phyloP scores from a whole-genome alignment of 1,140 invertebrate species.

The Vollenhovia emeryi region DNA sequence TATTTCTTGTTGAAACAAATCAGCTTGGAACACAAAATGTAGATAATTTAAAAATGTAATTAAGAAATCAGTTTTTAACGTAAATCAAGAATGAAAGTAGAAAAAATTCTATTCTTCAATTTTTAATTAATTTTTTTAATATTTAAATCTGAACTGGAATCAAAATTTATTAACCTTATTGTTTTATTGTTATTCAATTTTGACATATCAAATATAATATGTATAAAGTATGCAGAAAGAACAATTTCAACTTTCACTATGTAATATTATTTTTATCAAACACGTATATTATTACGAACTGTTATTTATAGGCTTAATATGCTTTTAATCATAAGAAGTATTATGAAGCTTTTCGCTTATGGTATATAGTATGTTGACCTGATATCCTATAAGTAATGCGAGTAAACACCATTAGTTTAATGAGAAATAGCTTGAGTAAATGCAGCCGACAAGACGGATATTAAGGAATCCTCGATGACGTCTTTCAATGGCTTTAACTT shows the following conservation, averaged over 20 bases:
- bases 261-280: not conserved
- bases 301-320: not conserved
- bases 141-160: not conserved
- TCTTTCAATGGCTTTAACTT: not conserved
- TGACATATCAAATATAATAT: not conserved
- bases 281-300: not conserved
- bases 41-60: too few species aligned
- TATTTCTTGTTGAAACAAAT: not conserved
- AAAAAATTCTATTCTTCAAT: too few species aligned
- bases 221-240: not conserved
- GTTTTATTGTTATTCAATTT: not conserved
- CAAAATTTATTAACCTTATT: not conserved
- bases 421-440: not conserved
- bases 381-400: not conserved
- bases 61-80: too few species aligned
- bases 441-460: not conserved
- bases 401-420: conserved; percentile 17
- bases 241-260: not conserved
- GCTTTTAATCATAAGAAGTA: conserved; percentile 10
- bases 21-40: too few species aligned
- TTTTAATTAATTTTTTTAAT: too few species aligned
- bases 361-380: not conserved
- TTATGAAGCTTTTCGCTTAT: not conserved
- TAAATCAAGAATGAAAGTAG: too few species aligned
- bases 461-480: not conserved